These are phyloP conservation scores for Caenorhabditis zanzibari DNA, from an alignment of 2,888 invertebrate species.

Conservation along the genomic window DNA sequence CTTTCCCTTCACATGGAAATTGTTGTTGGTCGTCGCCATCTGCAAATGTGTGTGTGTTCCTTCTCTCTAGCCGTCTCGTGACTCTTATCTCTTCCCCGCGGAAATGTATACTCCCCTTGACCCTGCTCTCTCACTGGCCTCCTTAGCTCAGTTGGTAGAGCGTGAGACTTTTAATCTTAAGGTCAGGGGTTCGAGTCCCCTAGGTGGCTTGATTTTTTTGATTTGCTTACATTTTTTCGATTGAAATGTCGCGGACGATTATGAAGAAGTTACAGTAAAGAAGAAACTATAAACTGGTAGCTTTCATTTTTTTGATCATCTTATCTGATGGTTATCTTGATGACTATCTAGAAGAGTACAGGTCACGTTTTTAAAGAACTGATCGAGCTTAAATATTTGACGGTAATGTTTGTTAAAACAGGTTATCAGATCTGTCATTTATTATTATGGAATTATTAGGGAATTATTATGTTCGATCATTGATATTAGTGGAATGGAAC, in stretches of 20 bases:
- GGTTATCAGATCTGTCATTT: not conserved
- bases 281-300: constrained; percentile 11
- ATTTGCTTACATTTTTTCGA: constrained; percentile 30
- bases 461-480: constrained; percentile 25
- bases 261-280: constrained; percentile 2
- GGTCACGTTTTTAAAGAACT: constrained; percentile 23
- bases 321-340: not conserved
- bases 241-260: constrained; percentile 9
- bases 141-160: constrained; percentile 78
- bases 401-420: not conserved
- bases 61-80: constrained; percentile 22
- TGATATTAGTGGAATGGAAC: constrained; percentile 63
- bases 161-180: constrained; percentile 79
- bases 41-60: constrained; percentile 16
- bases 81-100: constrained; percentile 11
- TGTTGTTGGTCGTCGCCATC: constrained; percentile 52
- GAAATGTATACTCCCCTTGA: not conserved
- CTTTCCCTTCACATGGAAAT: constrained; percentile 65
- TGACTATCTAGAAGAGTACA: not conserved
- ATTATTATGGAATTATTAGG: constrained; percentile 50
- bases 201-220: constrained; percentile 67
- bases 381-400: too few relatives aligned
- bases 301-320: constrained; percentile 6
- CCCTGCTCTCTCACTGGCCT: constrained; percentile 11
- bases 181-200: constrained; percentile 76